Base-by-base conservation (phyloP, 2,888 invertebrate genomes). In the Brenthis ino region DNA sequence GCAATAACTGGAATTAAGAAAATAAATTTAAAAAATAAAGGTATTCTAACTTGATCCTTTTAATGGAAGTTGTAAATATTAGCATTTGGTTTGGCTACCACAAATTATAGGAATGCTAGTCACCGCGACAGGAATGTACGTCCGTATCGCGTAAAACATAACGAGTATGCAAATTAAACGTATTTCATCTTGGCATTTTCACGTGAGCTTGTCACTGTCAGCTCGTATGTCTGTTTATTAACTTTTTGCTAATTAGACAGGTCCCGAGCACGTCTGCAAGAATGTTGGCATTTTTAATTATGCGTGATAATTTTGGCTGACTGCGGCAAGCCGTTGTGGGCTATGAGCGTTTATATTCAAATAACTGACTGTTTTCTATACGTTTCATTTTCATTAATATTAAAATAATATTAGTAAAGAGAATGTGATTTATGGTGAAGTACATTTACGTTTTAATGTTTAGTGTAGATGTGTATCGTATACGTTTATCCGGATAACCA, bases 211-310 rank as follows among this genome's bases (percentile, higher is more conserved):
- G 91, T 93, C 91, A 91, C 88, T 92, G 93, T 92, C 93, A 86
- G 85, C 85, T 72, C 82, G 84, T 85, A 84, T 82, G 90, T 89
- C 88, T 89, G 91, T 91, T 90, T 91, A 91, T 91, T 91, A 93
- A 91, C 91, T 91, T 92, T 91, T 91, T 92, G 89, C 89, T 91
- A 92, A 91, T 92, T 91, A 91, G 90, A 89, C 89, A 87, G 85
- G 86, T 87, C 80, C 80, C 79, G 82, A 84, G 85, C 86, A 79
- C 82, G 88, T 88, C 86, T 88, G 85, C 84, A 87, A 85, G 88
- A 87, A 83, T 88, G 90, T 91, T 89, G 89, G 92, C 88, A 88
- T 93, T 92, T 92, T 91, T 91, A 91, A 93, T 91, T 93, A 91
- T 87, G 84, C 82, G 82, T 83, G 85, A 89, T 90, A 88, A 89